Percentiles rank a stretch among this genome's conserved stretches.
These are phyloP conservation scores for Crypturellus tataupa DNA, from an alignment of 2,797 vertebrate genomes.

Conservation along the genomic window DNA sequence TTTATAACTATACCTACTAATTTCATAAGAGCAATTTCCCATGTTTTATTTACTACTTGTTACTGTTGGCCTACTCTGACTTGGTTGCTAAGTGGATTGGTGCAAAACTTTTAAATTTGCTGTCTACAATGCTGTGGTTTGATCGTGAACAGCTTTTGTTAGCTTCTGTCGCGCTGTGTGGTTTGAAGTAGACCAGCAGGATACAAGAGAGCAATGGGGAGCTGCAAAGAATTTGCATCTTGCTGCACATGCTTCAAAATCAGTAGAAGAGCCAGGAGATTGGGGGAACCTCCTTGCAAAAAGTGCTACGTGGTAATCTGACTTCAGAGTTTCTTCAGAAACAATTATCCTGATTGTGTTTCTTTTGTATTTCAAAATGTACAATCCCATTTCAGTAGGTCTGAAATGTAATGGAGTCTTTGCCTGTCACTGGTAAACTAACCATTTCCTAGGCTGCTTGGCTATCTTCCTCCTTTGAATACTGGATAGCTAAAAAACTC, in stretches of 20 bases:
- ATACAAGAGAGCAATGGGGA: slow-evolving; percentile 57
- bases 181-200: slow-evolving; percentile 40
- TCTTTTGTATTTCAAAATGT: not conserved
- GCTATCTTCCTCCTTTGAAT: not conserved
- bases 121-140: not conserved
- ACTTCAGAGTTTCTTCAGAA: slow-evolving; percentile 7
- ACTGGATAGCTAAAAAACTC: not conserved
- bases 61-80: not conserved
- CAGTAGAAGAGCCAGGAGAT: slow-evolving; percentile 56
- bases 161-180: slow-evolving; percentile 30
- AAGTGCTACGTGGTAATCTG: slow-evolving; percentile 16
- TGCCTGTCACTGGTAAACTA: not conserved
- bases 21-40: slow-evolving; percentile 36
- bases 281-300: slow-evolving; percentile 54
- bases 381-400: not conserved
- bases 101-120: slow-evolving; percentile 25
- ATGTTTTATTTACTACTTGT: slow-evolving; percentile 21
- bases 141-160: slow-evolving; percentile 13
- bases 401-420: not conserved
- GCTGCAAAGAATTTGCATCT: slow-evolving; percentile 50
- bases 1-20: slow-evolving; percentile 56
- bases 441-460: rapidly evolving
- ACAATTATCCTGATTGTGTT: not conserved
- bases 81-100: not conserved
- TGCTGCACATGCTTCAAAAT: slow-evolving; percentile 26